Evolutionary conservation across 2,888 invertebrate species (phyloP).

Genomic region (Galerucella nymphaeae): DNA sequence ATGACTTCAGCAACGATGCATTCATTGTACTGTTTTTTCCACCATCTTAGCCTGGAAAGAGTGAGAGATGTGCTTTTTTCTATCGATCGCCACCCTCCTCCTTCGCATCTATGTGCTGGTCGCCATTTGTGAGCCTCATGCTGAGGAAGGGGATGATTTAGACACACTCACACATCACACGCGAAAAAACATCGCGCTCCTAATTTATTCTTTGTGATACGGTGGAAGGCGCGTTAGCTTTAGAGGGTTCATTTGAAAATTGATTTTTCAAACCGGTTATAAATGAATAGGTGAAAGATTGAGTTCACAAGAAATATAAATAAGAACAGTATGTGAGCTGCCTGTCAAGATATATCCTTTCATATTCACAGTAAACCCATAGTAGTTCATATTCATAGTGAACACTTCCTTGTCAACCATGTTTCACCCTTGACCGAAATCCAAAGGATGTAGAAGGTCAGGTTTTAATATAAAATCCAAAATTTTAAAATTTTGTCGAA

Average conservation of each 20-base stretch:
- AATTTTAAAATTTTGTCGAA: too few species aligned
- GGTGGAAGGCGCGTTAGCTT: background rate
- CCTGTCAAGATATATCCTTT: too few species aligned
- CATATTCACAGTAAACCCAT: too few species aligned
- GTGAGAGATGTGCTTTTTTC: conserved; percentile 61
- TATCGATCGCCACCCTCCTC: conserved; percentile 55
- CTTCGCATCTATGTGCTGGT: conserved; percentile 8
- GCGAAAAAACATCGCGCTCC: conserved; percentile 30
- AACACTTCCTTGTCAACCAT: too few species aligned
- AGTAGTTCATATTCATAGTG: too few species aligned
- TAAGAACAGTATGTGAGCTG: too few species aligned
- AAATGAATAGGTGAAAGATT: background rate
- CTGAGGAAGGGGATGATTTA: conserved; percentile 25
- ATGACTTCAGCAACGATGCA: conserved; percentile 62
- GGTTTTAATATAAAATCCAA: too few species aligned
- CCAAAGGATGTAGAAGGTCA: too few species aligned
- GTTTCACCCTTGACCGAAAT: too few species aligned
- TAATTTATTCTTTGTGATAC: conserved; percentile 24
- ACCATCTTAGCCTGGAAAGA: conserved; percentile 61
- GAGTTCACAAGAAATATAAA: too few species aligned
- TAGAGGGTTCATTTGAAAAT: conserved; percentile 11
- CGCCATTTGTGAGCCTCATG: conserved; percentile 33
- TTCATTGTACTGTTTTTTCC: conserved; percentile 63
- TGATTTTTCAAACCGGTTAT: background rate
- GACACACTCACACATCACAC: conserved; percentile 20